Evolutionary conservation across 2,797 vertebrate species (phyloP).

Genomic region (Distichodus sexfasciatus): DNA sequence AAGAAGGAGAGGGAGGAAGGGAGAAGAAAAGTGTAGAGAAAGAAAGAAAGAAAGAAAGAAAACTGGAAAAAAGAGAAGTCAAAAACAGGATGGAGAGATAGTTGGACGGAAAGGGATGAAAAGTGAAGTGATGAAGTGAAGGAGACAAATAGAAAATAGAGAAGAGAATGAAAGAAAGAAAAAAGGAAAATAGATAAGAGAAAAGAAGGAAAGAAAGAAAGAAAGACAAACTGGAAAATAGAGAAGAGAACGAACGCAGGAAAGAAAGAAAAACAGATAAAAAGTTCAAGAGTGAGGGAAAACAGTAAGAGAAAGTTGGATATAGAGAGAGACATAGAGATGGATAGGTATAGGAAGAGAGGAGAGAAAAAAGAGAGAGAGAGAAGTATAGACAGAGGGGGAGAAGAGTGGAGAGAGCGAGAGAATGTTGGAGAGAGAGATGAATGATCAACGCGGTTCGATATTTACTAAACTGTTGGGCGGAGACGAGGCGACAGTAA

Average conservation of each 20-base stretch:
- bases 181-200: neutral
- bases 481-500: conserved; percentile 70
- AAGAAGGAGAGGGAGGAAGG: neutral
- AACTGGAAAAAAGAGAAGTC: too few species aligned
- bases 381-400: too few species aligned
- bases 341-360: too few species aligned
- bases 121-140: neutral
- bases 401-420: too few species aligned
- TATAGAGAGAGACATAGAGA: too few species aligned
- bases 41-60: too few species aligned
- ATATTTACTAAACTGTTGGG: conserved; percentile 82
- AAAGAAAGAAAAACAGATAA: too few species aligned
- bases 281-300: too few species aligned
- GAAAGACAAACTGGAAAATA: too few species aligned
- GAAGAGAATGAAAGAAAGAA: neutral
- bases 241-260: too few species aligned
- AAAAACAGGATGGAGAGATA: neutral
- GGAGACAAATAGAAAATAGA: too few species aligned
- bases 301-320: neutral
- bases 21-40: neutral
- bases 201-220: too few species aligned
- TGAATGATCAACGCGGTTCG: conserved; percentile 80
- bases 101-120: neutral
- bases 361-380: neutral
- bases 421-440: conserved; percentile 19